These are phyloP conservation scores for Chloroclystis v-ata DNA, from an alignment of 2,888 invertebrate genomes.

Conservation along the genomic window DNA sequence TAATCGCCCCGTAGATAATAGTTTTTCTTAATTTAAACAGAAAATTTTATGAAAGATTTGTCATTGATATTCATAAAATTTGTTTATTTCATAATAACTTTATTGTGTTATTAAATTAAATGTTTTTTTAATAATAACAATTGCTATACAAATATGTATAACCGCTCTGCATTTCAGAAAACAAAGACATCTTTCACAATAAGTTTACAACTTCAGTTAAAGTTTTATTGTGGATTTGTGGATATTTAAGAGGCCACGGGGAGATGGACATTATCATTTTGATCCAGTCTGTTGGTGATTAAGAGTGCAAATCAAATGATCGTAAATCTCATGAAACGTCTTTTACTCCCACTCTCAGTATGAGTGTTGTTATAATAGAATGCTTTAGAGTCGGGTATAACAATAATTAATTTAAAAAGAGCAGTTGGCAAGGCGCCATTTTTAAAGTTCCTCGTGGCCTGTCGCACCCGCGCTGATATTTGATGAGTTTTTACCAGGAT, in stretches of 20 bases:
- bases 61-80: no score
- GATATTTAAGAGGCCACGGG: slow-evolving; percentile 44
- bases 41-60: no score
- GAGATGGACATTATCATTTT: slow-evolving; percentile 50
- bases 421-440: slow-evolving; percentile 66
- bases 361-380: slow-evolving; percentile 68
- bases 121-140: no score
- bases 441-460: slow-evolving; percentile 49
- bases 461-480: slow-evolving; percentile 26
- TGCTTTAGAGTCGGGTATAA: slow-evolving; percentile 68
- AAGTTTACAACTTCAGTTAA: not conserved
- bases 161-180: not conserved
- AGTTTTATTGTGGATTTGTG: not conserved
- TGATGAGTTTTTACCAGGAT: slow-evolving; percentile 25
- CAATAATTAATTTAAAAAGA: slow-evolving; percentile 76
- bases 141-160: no score
- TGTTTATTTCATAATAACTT: no score
- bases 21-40: no score
- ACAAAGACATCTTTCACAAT: not conserved
- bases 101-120: no score
- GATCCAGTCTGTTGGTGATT: slow-evolving; percentile 57
- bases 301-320: slow-evolving; percentile 68
- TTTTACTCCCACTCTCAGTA: slow-evolving; percentile 47
- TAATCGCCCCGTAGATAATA: no score
- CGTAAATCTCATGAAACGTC: slow-evolving; percentile 61